Percentiles rank a stretch among this genome's conserved stretches.
Evolutionary conservation across 2,113 vertebrate species (phyloP).

Genomic region (Lycocorax pyrrhopterus): DNA sequence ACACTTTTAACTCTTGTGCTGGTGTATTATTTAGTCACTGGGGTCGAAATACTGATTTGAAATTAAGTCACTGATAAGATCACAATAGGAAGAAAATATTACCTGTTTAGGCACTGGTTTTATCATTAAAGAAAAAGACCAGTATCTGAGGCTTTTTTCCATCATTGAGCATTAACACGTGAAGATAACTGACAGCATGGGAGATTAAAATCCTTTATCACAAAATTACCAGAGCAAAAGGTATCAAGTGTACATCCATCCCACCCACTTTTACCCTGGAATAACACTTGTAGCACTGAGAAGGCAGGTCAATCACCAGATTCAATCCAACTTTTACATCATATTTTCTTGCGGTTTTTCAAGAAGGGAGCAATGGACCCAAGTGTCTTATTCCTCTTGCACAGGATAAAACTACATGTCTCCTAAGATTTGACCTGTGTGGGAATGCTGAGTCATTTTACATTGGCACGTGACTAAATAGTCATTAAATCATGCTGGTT

Average conservation of each 20-base stretch:
- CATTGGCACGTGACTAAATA: background rate
- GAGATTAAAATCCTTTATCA: background rate
- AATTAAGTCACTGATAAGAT: background rate
- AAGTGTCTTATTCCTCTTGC: background rate
- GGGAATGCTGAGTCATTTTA: background rate
- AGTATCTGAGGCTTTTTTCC: background rate
- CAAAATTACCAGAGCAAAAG: background rate
- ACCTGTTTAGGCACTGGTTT: background rate
- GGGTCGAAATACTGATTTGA: background rate
- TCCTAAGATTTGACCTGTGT: background rate
- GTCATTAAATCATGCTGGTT: background rate
- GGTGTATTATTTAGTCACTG: background rate
- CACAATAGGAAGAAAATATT: background rate
- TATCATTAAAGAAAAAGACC: background rate
- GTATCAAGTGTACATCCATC: background rate
- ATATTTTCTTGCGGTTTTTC: background rate
- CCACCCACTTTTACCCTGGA: background rate
- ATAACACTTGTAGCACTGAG: background rate
- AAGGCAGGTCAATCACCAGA: background rate
- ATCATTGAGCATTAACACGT: background rate
- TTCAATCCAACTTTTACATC: background rate
- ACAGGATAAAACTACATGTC: background rate
- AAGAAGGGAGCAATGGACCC: background rate
- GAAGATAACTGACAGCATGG: background rate
- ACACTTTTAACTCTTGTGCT: background rate